Evolutionary conservation across 2,888 invertebrate species (phyloP), one percentile per base, ranked within the genome.

Genomic region (Ganaspis brasiliensis): DNA sequence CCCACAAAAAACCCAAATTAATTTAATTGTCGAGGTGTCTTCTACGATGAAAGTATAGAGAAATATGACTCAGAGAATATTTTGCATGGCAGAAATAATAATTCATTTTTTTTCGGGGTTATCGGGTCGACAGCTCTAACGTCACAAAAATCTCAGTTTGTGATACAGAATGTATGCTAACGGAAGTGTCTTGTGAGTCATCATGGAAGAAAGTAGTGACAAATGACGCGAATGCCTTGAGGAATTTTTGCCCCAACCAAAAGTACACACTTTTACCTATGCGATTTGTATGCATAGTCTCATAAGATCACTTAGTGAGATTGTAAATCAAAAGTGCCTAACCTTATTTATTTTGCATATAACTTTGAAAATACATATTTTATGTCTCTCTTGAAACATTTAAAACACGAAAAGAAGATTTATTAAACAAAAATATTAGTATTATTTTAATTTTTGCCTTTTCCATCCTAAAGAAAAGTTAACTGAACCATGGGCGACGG

Each of bases 141-240:
- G 59, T 37, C 19, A 49, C 63, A 59, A 81, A 79, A 76, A 75
- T 76, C 67, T 77, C 40, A 55, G 37, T 61, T 19, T 70, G 37
- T 77, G 61, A 70, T 79, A 70, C 79, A 75, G 79, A 87, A 87
- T 87, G 80, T 84, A 57, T 83, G 87, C 74, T 84, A 84, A 75
- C 87, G 88, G 89, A 89, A 89, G 83, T 83, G 80, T 79, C 79
- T 73, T 72, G 73, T 84, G 87, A 87, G 83, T 86, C 86, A 85
- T 74, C 57, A 40, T 61, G 57, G 77, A 85, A 86, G 83, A 83
- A 83, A 84, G 83, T 84, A 59, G 40, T 24, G 37, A 61, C 59
- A 61, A 73, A 40, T 67, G 67, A 67, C 67, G 67, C 21, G 24
- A 67, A 14, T 67, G 67, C 40, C 67, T 45, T 24, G 35, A 72